Evolutionary conservation across 1,140 invertebrate genomes (phyloP).

Genomic region (Hermetia illucens): DNA sequence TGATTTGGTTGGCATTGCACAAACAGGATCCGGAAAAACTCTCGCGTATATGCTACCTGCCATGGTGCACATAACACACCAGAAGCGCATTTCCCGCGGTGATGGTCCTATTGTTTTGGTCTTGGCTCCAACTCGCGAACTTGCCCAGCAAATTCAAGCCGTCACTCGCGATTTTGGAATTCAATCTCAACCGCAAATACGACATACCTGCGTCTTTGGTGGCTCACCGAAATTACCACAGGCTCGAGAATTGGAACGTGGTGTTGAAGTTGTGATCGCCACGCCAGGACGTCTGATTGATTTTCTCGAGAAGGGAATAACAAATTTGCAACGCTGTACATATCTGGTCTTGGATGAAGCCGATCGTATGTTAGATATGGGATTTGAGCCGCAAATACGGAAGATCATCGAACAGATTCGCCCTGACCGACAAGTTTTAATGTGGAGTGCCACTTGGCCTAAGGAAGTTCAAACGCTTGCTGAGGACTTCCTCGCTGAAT

Average conservation of each 20-base stretch:
- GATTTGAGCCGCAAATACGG: constrained; percentile 97
- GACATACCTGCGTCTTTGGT: constrained; percentile 93
- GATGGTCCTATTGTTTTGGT: constrained; percentile 90
- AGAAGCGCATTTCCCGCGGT: constrained; percentile 51
- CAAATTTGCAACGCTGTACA: constrained; percentile 79
- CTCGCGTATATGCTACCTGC: constrained; percentile 72
- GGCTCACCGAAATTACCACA: constrained; percentile 92
- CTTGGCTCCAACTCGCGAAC: constrained; percentile 87
- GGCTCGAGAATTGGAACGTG: constrained; percentile 79
- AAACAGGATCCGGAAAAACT: constrained; percentile 87
- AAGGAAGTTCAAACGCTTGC: constrained; percentile 91
- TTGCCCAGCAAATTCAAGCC: constrained; percentile 95
- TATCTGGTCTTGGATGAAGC: constrained; percentile 96
- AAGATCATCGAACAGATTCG: constrained; percentile 95
- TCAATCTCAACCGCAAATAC: constrained; percentile 52
- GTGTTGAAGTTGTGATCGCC: constrained; percentile 85
- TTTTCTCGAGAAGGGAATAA: constrained; percentile 85
- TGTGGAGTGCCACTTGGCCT: constrained; percentile 99
- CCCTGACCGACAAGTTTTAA: constrained; percentile 87
- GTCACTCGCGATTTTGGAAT: constrained; percentile 84
- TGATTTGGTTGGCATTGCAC: constrained; percentile 90
- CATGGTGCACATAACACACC: constrained; percentile 59
- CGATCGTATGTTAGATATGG: constrained; percentile 85
- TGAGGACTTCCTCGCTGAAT: constrained; percentile 87
- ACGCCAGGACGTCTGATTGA: constrained; percentile 96